These are phyloP conservation scores for Chaitophorus viminalis DNA, from an alignment of 2,888 invertebrate genomes.

Conservation along the genomic window DNA sequence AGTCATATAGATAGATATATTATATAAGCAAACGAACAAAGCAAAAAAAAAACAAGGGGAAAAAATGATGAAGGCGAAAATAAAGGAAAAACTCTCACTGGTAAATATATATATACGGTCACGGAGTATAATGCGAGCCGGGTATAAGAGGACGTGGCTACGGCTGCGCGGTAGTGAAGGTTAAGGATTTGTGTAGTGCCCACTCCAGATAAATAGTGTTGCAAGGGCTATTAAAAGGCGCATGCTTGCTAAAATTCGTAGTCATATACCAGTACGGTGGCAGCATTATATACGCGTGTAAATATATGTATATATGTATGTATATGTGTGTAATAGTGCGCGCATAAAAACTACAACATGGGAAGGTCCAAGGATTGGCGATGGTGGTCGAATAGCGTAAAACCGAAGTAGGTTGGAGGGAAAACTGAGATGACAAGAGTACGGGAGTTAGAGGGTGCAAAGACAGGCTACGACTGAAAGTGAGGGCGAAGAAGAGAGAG, in stretches of 20 bases:
- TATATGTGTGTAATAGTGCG: background rate
- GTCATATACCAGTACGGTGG: background rate
- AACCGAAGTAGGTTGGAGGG: background rate
- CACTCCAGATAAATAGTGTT: slow-evolving; percentile 14
- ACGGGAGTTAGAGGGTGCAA: background rate
- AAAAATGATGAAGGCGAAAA: background rate
- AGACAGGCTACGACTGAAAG: background rate
- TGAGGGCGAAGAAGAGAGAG: background rate
- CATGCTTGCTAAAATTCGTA: slow-evolving; percentile 46
- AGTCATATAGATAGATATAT: too few species aligned
- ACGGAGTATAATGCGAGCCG: background rate
- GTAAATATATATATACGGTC: too few species aligned
- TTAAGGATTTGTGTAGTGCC: background rate
- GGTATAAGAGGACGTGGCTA: background rate
- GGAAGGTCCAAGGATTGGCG: background rate
- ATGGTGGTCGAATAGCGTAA: background rate
- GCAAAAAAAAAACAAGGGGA: background rate
- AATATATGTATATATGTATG: background rate
- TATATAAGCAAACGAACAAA: background rate
- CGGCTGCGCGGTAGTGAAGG: background rate
- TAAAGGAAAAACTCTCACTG: background rate
- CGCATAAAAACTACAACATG: background rate
- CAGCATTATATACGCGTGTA: background rate
- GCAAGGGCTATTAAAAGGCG: slow-evolving; percentile 35
- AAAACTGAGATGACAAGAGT: slow-evolving; percentile 9